phyloP scores from a whole-genome alignment of 2,888 invertebrate genomes.

The Microplitis deprimator region DNA sequence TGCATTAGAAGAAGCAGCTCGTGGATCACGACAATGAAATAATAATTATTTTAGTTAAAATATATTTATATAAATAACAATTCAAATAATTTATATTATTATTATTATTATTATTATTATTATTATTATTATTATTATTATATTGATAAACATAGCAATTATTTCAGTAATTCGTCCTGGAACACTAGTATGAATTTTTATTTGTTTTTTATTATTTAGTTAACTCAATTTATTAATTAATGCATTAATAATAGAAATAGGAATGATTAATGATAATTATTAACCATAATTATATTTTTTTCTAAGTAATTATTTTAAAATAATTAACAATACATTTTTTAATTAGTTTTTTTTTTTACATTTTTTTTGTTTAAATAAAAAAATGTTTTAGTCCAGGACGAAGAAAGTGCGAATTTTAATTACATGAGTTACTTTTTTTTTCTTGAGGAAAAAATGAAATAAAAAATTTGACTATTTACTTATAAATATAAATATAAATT shows the following conservation, averaged over 20 bases:
- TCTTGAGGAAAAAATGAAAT: neutral
- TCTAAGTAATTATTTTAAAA: neutral
- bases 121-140: neutral
- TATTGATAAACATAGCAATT: neutral
- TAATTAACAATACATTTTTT: conserved; percentile 7
- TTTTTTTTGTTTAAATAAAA: neutral
- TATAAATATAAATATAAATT: conserved; percentile 3
- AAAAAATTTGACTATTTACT: conserved; percentile 7
- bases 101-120: too few species aligned
- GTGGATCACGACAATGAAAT: conserved; percentile 77
- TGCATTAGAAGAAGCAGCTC: conserved; percentile 88
- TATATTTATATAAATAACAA: conserved; percentile 46
- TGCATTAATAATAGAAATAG: conserved; percentile 1
- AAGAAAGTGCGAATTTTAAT: neutral
- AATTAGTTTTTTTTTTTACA: neutral
- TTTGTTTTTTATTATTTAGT: conserved; percentile 18
- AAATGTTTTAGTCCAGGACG: conserved; percentile 6
- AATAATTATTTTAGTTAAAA: conserved; percentile 42
- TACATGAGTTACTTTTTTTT: neutral
- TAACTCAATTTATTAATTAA: conserved; percentile 10
- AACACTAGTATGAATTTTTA: conserved; percentile 4
- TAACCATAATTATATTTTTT: neutral
- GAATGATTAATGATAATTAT: conserved; percentile 9
- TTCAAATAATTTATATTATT: conserved; percentile 13
- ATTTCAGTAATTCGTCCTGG: conserved; percentile 26